Evolutionary conservation across 2,888 invertebrate genomes (phyloP).

Genomic region (Chalcosyrphus nemorum): DNA sequence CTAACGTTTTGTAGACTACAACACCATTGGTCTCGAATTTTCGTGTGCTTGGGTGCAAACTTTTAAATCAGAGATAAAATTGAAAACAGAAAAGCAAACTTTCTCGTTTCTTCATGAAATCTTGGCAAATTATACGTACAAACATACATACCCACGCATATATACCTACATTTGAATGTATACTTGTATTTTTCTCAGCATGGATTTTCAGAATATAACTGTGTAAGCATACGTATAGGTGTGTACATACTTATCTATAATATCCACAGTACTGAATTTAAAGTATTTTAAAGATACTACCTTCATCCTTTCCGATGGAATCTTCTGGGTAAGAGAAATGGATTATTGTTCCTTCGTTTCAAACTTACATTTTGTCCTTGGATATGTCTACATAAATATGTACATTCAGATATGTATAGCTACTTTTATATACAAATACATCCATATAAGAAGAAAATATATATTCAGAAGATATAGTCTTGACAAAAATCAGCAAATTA

Average conservation of each 20-base stretch:
- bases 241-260: neutral
- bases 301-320: neutral
- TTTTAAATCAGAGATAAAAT: slow-evolving; percentile 48
- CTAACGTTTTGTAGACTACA: slow-evolving; percentile 1
- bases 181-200: too few species aligned
- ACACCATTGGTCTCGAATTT: slow-evolving; percentile 7
- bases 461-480: too few species aligned
- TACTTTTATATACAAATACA: too few species aligned
- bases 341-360: neutral
- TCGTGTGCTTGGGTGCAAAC: slow-evolving; percentile 21
- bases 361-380: neutral
- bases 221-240: neutral
- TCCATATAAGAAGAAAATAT: too few species aligned
- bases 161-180: neutral
- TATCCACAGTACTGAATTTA: neutral
- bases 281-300: slow-evolving; percentile 7
- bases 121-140: slow-evolving; percentile 29
- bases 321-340: neutral
- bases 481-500: too few species aligned
- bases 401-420: too few species aligned
- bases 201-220: neutral
- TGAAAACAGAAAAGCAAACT: slow-evolving; percentile 34
- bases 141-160: too few species aligned
- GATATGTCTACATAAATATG: too few species aligned
- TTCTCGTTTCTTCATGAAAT: slow-evolving; percentile 38